Evolutionary conservation across 2,888 invertebrate species (phyloP).

Genomic region (Colletes collaris): DNA sequence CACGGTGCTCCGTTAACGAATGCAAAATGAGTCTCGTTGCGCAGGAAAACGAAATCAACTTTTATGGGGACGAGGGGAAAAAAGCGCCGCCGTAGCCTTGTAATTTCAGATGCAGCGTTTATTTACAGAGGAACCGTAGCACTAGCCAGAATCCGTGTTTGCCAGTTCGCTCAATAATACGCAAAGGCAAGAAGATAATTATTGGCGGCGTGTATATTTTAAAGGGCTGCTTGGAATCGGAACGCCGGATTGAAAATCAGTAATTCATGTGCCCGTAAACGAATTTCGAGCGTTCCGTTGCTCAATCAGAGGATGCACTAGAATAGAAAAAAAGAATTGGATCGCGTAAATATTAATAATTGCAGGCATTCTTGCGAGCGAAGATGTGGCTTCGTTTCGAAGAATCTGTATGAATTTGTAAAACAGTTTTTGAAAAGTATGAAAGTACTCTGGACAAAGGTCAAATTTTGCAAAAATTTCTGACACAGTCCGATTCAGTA

Average conservation of each 20-base stretch:
- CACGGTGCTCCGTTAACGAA: background rate
- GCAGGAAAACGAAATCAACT: background rate
- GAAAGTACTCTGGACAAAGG: no score
- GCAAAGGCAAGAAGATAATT: slow-evolving; percentile 11
- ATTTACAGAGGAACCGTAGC: background rate
- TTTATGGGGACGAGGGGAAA: background rate
- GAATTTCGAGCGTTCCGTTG: background rate
- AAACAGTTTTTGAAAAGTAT: no score
- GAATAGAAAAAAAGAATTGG: no score
- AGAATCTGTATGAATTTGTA: no score
- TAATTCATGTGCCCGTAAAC: slow-evolving; percentile 29
- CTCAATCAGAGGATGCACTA: background rate
- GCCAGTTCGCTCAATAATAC: background rate
- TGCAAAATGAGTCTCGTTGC: background rate
- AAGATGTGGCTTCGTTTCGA: no score
- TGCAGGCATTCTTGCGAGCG: no score
- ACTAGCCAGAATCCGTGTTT: no score
- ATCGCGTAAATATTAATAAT: no score
- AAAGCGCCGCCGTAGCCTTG: background rate
- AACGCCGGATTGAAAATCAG: slow-evolving; percentile 22
- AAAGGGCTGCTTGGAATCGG: background rate
- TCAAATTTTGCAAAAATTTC: background rate
- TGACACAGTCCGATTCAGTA: background rate
- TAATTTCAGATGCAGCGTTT: background rate
- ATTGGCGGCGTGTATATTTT: slow-evolving; percentile 11